Conservation (phyloP, 2,888 invertebrate genomes). For the Tetragnatha montana region DNA sequence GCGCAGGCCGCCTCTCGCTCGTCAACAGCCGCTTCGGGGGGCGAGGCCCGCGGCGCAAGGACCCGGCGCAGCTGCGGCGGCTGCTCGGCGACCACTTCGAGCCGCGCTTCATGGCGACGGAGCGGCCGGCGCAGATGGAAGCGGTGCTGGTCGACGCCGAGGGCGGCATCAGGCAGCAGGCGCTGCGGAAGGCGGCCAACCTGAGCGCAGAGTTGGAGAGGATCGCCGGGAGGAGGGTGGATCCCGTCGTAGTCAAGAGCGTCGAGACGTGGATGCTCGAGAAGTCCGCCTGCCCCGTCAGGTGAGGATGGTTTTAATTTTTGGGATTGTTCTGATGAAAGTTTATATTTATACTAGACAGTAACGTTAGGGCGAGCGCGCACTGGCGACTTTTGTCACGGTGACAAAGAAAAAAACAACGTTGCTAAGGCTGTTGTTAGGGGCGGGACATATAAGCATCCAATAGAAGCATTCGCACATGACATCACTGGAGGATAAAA, state of each 20-base stretch:
- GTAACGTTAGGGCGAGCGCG: too few relatives aligned
- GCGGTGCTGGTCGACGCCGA: background rate
- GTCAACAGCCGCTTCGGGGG: slow-evolving; percentile 46
- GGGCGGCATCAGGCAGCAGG: slow-evolving; percentile 26
- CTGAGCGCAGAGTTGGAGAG: slow-evolving; percentile 45
- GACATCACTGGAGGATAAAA: too few relatives aligned
- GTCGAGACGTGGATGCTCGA: slow-evolving; percentile 74
- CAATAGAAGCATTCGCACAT: too few relatives aligned
- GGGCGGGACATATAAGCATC: too few relatives aligned
- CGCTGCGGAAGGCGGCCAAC: slow-evolving; percentile 59
- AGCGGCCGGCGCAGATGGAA: slow-evolving; percentile 38
- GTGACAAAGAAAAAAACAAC: too few relatives aligned
- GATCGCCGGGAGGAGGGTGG: slow-evolving; percentile 29
- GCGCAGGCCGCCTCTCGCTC: slow-evolving; percentile 14
- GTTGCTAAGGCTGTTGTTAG: too few relatives aligned
- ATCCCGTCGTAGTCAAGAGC: slow-evolving; percentile 8
- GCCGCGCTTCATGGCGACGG: slow-evolving; percentile 72
- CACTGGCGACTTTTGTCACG: too few relatives aligned
- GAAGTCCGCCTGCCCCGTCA: slow-evolving; percentile 58
- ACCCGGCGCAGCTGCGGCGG: slow-evolving; percentile 50
- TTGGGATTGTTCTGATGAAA: too few relatives aligned
- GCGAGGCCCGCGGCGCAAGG: slow-evolving; percentile 51
- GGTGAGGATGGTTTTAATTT: slow-evolving; percentile 44
- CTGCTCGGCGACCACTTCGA: slow-evolving; percentile 72
- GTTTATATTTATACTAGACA: too few relatives aligned